Evolutionary conservation across 2,797 vertebrate species (phyloP).

Genomic region (Liasis olivaceus): DNA sequence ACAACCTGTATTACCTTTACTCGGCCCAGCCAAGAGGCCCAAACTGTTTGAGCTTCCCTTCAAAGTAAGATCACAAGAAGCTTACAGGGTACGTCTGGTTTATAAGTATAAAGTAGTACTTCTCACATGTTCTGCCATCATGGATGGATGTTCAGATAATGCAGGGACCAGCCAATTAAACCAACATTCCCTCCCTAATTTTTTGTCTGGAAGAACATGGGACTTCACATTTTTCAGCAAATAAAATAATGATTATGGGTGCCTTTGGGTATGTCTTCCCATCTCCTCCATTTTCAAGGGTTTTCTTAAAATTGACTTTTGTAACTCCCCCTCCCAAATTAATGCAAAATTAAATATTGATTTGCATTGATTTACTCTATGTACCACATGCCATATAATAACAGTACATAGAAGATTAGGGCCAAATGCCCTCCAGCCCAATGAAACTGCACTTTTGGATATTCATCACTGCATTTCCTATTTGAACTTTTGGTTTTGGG

Average conservation of each 20-base stretch:
- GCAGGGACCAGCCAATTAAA: background rate
- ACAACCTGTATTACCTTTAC: background rate
- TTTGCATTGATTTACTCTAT: background rate
- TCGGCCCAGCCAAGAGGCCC: background rate
- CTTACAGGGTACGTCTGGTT: background rate
- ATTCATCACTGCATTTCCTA: background rate
- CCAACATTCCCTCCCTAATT: background rate
- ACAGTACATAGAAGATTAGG: background rate
- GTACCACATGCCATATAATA: background rate
- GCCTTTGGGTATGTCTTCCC: background rate
- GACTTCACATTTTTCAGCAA: background rate
- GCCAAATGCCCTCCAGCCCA: background rate
- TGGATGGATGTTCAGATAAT: background rate
- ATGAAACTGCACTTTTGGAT: background rate
- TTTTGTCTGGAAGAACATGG: background rate
- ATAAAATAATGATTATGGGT: background rate
- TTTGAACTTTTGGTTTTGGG: background rate
- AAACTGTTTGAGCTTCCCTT: background rate
- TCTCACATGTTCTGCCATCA: background rate
- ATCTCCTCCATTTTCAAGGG: background rate
- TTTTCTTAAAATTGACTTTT: background rate
- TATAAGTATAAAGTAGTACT: background rate
- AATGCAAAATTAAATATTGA: background rate
- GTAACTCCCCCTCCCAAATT: background rate
- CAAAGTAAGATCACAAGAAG: background rate